Base-by-base conservation (phyloP, 2,888 invertebrate species). In the Euplexia lucipara region DNA sequence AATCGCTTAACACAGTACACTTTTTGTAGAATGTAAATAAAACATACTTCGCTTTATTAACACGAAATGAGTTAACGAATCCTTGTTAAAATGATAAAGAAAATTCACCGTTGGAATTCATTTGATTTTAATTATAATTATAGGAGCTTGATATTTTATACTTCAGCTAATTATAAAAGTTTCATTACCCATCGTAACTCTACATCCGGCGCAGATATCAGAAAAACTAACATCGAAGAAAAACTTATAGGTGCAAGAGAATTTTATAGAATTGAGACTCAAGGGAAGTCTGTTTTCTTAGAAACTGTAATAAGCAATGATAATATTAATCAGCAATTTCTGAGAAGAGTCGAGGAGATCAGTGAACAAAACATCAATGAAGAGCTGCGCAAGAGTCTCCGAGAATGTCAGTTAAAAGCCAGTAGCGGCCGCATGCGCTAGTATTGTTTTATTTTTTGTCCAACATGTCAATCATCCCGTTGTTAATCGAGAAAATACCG, bases 391-490 rank as follows among this genome's bases (percentile, higher is more conserved):
- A 12, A 26, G 70, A 69, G 68, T 56, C 71, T 72, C 67, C 67
- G 53, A 79, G 77, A 76, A 79, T 72, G 77, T 77, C 59, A 70
- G 79, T 81, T 82, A 79, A 75, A 74, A 83, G 71, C 81, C 84
- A 79, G 89, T 88, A 90, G 89, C 88, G 66, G 66, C 79, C 82
- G 83, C 85, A 83, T 86, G 81, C 81, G 83, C 83, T 74, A 76
- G 83, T 84, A 90, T 90, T 91, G 88, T 90, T 86, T 86, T 57
- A 83, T 91, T 91, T 91, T 93, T 92, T 89, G 79, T 84, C 59
- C 57, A 75, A 83, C 85, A 84, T 86, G 87, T 88, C 90, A 88
- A 88, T 91, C 87, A 86, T 76, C 79, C 78, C 81, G 86, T 88
- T 87, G 85, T 88, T 88, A 86, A 88, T 90, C 86, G 86, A 86